phyloP scores from a whole-genome alignment of 2,888 invertebrate genomes.

The Eupithecia subfuscata region DNA sequence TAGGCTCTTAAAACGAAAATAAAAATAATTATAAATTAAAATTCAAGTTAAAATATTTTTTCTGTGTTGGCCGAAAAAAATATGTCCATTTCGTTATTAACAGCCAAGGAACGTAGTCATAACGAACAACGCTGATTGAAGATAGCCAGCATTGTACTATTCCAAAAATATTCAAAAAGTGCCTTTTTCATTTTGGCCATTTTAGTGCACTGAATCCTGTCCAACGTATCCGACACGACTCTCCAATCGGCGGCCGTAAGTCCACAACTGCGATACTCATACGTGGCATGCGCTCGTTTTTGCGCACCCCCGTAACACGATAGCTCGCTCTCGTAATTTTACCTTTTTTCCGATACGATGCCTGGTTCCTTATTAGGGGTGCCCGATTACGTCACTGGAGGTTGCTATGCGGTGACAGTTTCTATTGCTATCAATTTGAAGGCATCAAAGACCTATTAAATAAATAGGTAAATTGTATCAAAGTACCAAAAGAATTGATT shows the following conservation, averaged over 20 bases:
- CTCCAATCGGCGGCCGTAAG: conserved; percentile 48
- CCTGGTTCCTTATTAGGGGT: conserved; percentile 66
- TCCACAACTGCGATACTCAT: conserved; percentile 46
- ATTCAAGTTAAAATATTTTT: neutral
- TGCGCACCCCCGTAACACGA: conserved; percentile 73
- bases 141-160: neutral
- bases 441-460: neutral
- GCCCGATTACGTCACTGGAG: conserved; percentile 59
- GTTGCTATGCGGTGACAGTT: conserved; percentile 56
- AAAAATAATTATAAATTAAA: neutral
- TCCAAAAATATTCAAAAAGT: neutral
- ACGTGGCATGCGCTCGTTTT: conserved; percentile 67
- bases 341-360: conserved; percentile 62
- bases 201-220: neutral
- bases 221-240: conserved; percentile 6
- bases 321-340: conserved; percentile 79
- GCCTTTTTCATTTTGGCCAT: neutral
- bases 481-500: neutral
- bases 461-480: neutral
- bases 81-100: no score
- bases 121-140: neutral
- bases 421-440: conserved; percentile 51
- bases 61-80: neutral
- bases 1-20: neutral
- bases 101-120: no score